A percentile compares a stretch with the other conserved stretches of the same genome.
phyloP scores from a whole-genome alignment of 2,797 vertebrate genomes.

The Manis pentadactyla region DNA sequence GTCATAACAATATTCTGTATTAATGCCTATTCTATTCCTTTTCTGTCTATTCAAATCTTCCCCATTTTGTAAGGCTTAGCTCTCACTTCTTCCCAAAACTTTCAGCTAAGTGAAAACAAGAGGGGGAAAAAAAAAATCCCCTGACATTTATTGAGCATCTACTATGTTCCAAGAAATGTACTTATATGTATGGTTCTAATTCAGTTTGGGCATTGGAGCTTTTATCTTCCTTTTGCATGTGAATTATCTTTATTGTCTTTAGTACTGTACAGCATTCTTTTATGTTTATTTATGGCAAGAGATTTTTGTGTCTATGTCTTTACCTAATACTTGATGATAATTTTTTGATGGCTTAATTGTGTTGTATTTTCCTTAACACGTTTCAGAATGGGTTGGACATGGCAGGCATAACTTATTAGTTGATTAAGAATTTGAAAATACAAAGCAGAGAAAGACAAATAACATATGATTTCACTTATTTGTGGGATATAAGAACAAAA shows the following conservation, averaged over 20 bases:
- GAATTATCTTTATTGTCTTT: not conserved
- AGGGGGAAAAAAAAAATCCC: not conserved
- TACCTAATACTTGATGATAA: not conserved
- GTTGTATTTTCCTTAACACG: not conserved
- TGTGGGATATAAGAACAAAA: too few relatives aligned
- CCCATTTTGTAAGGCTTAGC: not conserved
- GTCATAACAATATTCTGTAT: not conserved
- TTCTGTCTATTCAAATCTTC: not conserved
- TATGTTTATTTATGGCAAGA: not conserved
- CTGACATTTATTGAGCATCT: not conserved
- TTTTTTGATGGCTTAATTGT: not conserved
- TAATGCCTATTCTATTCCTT: not conserved
- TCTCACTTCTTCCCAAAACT: not conserved
- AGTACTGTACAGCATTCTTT: not conserved
- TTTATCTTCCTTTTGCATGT: not conserved
- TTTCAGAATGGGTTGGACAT: not conserved
- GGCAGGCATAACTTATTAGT: not conserved
- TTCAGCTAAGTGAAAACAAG: not conserved
- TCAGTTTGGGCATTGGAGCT: not conserved
- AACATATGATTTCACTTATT: too few relatives aligned
- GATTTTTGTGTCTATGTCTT: not conserved
- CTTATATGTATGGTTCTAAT: not conserved
- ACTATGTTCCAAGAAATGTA: not conserved
- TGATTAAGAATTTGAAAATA: slow-evolving; percentile 27
- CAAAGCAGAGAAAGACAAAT: too few relatives aligned